Percentiles rank a stretch among this genome's conserved stretches.
phyloP scores from a whole-genome alignment of 2,797 vertebrate genomes.

The Melanotaenia nigrans region DNA sequence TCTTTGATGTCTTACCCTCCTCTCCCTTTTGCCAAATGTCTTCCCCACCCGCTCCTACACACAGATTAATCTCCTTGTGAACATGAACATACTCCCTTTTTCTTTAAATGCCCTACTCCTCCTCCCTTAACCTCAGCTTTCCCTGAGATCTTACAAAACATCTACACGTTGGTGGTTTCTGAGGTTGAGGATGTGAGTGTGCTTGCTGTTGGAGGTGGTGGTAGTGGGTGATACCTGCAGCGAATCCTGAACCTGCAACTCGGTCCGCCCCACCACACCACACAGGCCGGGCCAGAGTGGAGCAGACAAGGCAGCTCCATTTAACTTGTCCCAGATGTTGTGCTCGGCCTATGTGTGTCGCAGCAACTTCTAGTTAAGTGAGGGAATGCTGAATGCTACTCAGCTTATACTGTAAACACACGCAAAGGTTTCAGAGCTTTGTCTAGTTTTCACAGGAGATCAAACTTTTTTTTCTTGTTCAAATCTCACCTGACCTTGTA shows the following conservation, averaged over 20 bases:
- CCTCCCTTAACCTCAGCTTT: constrained; percentile 35
- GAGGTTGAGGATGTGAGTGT: constrained; percentile 10
- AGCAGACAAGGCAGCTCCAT: constrained; percentile 65
- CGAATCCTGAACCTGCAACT: constrained; percentile 58
- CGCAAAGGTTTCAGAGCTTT: constrained; percentile 10
- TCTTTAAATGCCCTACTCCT: constrained; percentile 41
- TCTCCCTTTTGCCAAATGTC: constrained; percentile 28
- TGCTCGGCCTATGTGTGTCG: constrained; percentile 50
- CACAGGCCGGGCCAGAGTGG: constrained; percentile 39
- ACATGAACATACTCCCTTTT: constrained; percentile 13
- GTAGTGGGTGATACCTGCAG: constrained; percentile 55
- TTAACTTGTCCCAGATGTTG: constrained; percentile 84
- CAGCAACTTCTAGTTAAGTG: constrained; percentile 45
- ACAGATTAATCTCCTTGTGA: constrained; percentile 52
- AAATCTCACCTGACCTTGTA: constrained; percentile 9
- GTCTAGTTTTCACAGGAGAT: constrained; percentile 13
- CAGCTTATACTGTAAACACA: constrained; percentile 8
- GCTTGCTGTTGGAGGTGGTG: neutral
- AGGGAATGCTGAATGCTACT: constrained; percentile 31
- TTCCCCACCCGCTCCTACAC: constrained; percentile 10
- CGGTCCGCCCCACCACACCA: constrained; percentile 28
- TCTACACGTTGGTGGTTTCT: neutral
- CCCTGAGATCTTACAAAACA: constrained; percentile 20
- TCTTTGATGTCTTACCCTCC: constrained; percentile 57
- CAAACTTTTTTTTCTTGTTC: neutral